Conservation (phyloP, 2,888 invertebrate species). For the Mimas tiliae region DNA sequence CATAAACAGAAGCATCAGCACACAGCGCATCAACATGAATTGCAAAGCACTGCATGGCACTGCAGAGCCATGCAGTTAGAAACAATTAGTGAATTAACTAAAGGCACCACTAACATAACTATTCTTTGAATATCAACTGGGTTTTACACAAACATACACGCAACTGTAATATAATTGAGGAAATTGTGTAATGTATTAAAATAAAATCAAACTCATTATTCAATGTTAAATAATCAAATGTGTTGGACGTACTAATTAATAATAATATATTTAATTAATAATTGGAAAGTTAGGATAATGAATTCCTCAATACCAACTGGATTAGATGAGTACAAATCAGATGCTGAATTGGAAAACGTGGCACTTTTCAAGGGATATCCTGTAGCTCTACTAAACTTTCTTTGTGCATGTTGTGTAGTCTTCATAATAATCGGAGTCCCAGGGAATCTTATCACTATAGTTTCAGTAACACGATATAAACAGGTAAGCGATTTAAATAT, state of each 20-base stretch:
- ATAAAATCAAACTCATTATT: not conserved
- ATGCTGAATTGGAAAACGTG: conserved; percentile 28
- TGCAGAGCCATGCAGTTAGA: too few species aligned
- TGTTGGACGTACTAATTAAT: not conserved
- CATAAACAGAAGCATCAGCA: too few species aligned
- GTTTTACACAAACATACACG: not conserved
- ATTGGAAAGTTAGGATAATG: not conserved
- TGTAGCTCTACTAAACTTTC: conserved; percentile 26
- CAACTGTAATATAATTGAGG: not conserved
- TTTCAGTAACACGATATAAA: conserved; percentile 86
- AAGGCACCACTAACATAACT: too few species aligned
- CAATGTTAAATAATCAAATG: not conserved
- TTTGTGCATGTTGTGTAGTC: conserved; percentile 45
- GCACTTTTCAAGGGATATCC: conserved; percentile 30
- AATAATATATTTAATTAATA: not conserved
- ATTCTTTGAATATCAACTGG: not conserved
- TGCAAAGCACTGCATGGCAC: too few species aligned
- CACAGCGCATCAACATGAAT: too few species aligned
- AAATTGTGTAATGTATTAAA: not conserved
- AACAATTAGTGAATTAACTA: too few species aligned
- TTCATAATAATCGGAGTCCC: conserved; percentile 88
- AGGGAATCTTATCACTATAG: conserved; percentile 88
- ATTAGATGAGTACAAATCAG: conserved; percentile 30
- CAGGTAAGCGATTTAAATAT: conserved; percentile 44
- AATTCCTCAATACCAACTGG: conserved; percentile 15